phyloP scores from a whole-genome alignment of 2,797 vertebrate species.

The Falco concolor region DNA sequence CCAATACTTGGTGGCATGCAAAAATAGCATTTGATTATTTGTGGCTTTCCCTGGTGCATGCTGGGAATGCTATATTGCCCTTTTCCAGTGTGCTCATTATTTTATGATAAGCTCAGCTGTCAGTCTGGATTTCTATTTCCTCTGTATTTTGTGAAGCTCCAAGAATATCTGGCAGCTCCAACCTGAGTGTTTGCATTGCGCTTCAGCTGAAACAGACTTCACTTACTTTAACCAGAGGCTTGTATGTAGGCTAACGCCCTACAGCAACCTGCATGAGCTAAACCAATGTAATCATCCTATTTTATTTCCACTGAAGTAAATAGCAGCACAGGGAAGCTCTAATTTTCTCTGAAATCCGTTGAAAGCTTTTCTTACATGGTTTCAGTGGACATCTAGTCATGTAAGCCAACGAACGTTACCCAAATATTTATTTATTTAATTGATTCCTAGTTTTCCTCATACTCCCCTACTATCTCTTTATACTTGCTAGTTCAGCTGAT shows the following conservation, averaged over 20 bases:
- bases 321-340: background rate
- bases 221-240: background rate
- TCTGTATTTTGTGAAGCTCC: background rate
- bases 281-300: background rate
- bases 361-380: background rate
- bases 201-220: background rate
- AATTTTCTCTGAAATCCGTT: background rate
- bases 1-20: background rate
- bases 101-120: background rate
- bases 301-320: background rate
- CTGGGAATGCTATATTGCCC: background rate
- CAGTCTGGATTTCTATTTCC: conserved; percentile 6
- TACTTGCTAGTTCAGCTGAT: accelerated
- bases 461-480: background rate
- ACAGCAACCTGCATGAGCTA: background rate
- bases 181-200: background rate
- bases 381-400: background rate
- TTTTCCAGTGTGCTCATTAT: background rate
- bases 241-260: background rate
- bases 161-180: background rate
- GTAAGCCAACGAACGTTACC: background rate
- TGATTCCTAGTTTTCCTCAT: background rate
- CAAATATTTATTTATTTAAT: background rate
- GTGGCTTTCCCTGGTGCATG: background rate
- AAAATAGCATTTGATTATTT: background rate